Percentiles rank a stretch among this genome's conserved stretches.
These are phyloP conservation scores for Ficedula albicollis DNA, from an alignment of 2,797 vertebrate genomes.

Conservation along the genomic window DNA sequence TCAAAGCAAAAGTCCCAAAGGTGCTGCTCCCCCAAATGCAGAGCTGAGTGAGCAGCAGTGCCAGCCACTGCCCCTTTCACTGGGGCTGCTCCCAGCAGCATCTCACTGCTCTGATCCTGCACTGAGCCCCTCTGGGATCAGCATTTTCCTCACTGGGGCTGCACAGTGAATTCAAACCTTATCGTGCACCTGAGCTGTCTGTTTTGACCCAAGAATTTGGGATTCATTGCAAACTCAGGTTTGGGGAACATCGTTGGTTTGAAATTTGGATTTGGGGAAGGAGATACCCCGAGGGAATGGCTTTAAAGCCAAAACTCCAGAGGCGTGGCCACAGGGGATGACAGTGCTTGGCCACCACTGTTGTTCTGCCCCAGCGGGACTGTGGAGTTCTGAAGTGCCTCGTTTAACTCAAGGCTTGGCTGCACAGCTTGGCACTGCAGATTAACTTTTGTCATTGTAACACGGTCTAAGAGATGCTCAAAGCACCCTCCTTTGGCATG, in stretches of 20 bases:
- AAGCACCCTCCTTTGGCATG: neutral
- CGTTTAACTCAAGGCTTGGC: neutral
- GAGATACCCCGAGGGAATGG: neutral
- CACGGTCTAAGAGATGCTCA: neutral
- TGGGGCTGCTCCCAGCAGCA: neutral
- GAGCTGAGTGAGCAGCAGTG: neutral
- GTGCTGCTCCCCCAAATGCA: neutral
- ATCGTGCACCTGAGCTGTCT: fast-evolving
- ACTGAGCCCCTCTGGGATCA: neutral
- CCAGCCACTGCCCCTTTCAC: neutral
- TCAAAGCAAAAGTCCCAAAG: neutral
- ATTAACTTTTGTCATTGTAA: neutral
- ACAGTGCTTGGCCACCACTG: neutral
- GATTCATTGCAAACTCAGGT: fast-evolving
- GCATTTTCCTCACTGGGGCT: neutral
- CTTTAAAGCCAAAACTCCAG: neutral
- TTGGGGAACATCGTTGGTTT: fast-evolving
- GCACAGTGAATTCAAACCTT: neutral
- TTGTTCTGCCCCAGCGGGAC: neutral
- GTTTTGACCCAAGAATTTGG: neutral
- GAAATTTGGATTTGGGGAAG: neutral
- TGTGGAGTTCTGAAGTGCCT: neutral
- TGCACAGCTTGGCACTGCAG: neutral
- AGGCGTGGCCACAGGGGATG: fast-evolving
- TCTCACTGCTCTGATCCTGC: neutral